Conservation (phyloP, 2,888 invertebrate genomes). For the Scaptomyza caliginosa region DNA sequence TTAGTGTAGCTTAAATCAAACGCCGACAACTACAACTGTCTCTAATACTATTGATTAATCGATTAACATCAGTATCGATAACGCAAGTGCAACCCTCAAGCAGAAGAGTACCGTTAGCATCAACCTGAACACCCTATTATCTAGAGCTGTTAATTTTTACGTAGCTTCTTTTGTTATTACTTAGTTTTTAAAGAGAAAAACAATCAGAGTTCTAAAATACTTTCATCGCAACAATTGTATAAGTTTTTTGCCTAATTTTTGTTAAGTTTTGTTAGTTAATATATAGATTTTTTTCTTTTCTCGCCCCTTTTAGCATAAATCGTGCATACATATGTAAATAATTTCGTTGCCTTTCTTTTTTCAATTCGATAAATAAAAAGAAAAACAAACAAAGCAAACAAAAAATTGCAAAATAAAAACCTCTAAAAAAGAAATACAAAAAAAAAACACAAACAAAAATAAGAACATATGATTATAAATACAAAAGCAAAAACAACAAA, state of each 20-base stretch:
- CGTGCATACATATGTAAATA: slow-evolving; percentile 68
- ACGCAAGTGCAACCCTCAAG: slow-evolving; percentile 28
- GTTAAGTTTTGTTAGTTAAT: slow-evolving; percentile 59
- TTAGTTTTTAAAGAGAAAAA: slow-evolving; percentile 26
- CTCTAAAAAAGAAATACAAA: slow-evolving; percentile 12
- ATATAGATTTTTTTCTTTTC: slow-evolving; percentile 12
- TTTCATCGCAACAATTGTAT: slow-evolving; percentile 20
- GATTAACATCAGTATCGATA: slow-evolving; percentile 29
- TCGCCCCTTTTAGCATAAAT: slow-evolving; percentile 26
- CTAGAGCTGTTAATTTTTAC: slow-evolving; percentile 46
- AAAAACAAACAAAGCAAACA: slow-evolving; percentile 33
- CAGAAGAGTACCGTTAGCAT: slow-evolving; percentile 1
- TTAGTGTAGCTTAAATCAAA: slow-evolving; percentile 48
- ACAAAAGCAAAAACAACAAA: slow-evolving; percentile 23
- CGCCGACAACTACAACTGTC: slow-evolving; percentile 12
- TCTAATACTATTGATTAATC: slow-evolving; percentile 10
- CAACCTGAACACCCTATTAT: slow-evolving; percentile 13
- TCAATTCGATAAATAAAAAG: slow-evolving; percentile 7
- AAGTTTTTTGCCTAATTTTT: slow-evolving; percentile 39
- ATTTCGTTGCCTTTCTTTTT: slow-evolving; percentile 68
- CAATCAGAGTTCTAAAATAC: slow-evolving; percentile 5
- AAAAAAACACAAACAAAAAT: not conserved
- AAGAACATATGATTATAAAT: slow-evolving; percentile 1
- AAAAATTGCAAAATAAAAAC: slow-evolving; percentile 31
- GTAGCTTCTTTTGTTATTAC: slow-evolving; percentile 52